These are phyloP conservation scores for Cancer borealis DNA, from an alignment of 2,888 invertebrate species.

Conservation along the genomic window DNA sequence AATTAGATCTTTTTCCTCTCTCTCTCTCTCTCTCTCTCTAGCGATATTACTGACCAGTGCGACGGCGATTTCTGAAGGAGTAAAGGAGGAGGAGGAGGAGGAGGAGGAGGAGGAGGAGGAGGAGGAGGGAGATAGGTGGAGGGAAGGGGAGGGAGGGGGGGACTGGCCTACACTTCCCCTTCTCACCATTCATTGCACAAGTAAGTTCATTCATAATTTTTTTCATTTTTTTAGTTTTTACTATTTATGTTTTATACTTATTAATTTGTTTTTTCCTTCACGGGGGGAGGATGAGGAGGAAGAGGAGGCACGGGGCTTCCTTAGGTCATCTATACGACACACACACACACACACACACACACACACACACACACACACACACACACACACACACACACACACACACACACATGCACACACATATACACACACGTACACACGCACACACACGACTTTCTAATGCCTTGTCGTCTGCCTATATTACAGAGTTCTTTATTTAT, in stretches of 20 bases:
- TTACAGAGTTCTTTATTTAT: background rate
- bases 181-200: conserved; percentile 8
- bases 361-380: too few species aligned
- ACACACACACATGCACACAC: too few species aligned
- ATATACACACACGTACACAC: too few species aligned
- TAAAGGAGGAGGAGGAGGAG: background rate
- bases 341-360: too few species aligned
- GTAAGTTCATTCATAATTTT: background rate
- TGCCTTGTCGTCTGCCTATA: background rate
- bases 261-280: background rate
- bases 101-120: background rate
- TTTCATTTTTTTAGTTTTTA: too few species aligned
- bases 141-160: background rate
- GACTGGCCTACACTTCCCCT: conserved; percentile 1
- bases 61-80: background rate
- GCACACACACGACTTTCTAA: background rate
- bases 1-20: too few species aligned
- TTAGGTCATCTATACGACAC: too few species aligned
- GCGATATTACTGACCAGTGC: too few species aligned
- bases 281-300: background rate
- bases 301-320: too few species aligned
- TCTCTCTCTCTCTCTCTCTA: too few species aligned
- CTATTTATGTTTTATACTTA: background rate
- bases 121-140: background rate
- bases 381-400: too few species aligned